Evolutionary conservation across 2,113 vertebrate genomes (phyloP), one percentile per base, ranked within the genome.

Genomic region (Nesoenas mayeri): DNA sequence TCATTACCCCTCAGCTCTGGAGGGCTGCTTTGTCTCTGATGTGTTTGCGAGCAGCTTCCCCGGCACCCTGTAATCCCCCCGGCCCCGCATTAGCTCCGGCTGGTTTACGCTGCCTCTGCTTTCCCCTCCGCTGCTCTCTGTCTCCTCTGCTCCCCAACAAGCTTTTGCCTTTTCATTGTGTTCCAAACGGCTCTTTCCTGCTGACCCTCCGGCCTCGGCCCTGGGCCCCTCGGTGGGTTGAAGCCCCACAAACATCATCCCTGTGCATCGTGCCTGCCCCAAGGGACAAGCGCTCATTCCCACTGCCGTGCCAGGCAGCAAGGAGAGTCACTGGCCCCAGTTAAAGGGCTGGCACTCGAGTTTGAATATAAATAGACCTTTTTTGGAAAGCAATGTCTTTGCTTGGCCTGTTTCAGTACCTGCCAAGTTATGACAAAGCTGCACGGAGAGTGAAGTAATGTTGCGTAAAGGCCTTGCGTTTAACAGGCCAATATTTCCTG

Each of bases 11-110:
- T 91, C 65, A 88, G 32, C 58, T 92, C 93, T 95, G 91, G 89
- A 92, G 86, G 79, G 69, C 88, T 91, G 85, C 93, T 97, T 93
- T 90, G 92, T 96, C 91, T 93, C 85, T 1, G 28, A 28, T 50
- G 91, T 83, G 93, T 95, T 97, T 95, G 94, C 4, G 88, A 96
- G 85, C 96, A 97, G 61, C 91, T 95, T 97, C 92, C 51, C 95
- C 8, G 29, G 67, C 85, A 89, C 62, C n/a, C 70, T 79, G 70
- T 97, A 97, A 97, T 97, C 97, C 91, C 67, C 56, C 78, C 54
- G 3, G 95, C 94, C 86, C 85, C 1, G 34, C 0, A 31, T 94
- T 95, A 96, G 96, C 93, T 97, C 2, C 8, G 93, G 71, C 97
- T 97, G 97, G 97, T 97, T 97, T 93, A 40, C 2, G 4, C 97